A percentile compares a stretch with the other conserved stretches of the same genome.
phyloP scores from a whole-genome alignment of 2,797 vertebrate species.

The Microcaecilia unicolor region DNA sequence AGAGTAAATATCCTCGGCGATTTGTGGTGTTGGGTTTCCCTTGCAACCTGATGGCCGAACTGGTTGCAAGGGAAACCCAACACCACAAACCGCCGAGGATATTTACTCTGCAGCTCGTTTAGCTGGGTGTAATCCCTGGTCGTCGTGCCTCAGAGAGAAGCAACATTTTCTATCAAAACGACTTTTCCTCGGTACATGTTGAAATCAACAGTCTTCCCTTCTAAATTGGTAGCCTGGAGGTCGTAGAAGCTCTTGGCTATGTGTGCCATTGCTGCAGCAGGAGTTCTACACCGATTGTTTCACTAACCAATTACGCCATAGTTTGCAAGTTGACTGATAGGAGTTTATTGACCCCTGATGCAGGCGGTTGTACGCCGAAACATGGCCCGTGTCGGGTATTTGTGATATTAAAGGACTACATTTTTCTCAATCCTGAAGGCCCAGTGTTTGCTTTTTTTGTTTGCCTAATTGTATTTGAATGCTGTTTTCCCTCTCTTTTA shows the following conservation, averaged over 20 bases:
- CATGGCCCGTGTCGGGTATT: too few relatives aligned
- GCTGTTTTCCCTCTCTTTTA: too few relatives aligned
- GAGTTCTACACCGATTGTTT: too few relatives aligned
- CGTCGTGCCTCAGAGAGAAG: slow-evolving; percentile 93
- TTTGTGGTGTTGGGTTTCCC: slow-evolving; percentile 92
- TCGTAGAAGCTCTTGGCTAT: slow-evolving; percentile 96
- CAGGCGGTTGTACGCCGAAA: too few relatives aligned
- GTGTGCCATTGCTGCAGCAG: slow-evolving; percentile 63
- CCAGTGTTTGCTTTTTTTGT: too few relatives aligned
- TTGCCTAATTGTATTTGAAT: too few relatives aligned
- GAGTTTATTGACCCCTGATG: too few relatives aligned
- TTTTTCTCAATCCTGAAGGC: too few relatives aligned
- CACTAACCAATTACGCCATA: too few relatives aligned
- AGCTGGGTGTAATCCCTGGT: slow-evolving; percentile 86
- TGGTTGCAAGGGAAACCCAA: slow-evolving; percentile 96
- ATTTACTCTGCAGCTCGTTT: slow-evolving; percentile 83
- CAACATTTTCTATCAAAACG: slow-evolving; percentile 92
- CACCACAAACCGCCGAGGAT: slow-evolving; percentile 85
- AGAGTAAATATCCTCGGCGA: slow-evolving; percentile 82
- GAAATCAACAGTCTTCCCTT: slow-evolving; percentile 84
- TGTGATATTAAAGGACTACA: too few relatives aligned
- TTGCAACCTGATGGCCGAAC: slow-evolving; percentile 97
- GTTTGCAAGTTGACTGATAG: too few relatives aligned
- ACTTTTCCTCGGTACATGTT: slow-evolving; percentile 83
- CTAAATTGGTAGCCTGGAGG: slow-evolving; percentile 77